Evolutionary conservation across 2,113 vertebrate species (phyloP).

Genomic region (Pelmatolapia mariae): DNA sequence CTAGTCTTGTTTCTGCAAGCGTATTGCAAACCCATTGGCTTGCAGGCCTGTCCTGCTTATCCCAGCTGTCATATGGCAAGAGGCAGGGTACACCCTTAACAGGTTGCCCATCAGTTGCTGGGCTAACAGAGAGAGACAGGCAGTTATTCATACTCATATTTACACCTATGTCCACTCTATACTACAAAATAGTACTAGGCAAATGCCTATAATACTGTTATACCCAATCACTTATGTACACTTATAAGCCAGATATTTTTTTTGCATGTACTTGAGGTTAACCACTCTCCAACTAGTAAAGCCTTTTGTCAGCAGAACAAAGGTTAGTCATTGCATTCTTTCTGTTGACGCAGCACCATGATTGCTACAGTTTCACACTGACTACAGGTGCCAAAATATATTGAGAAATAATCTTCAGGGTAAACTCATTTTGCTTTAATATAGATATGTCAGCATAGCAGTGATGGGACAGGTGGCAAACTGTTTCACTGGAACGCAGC

Average conservation of each 20-base stretch:
- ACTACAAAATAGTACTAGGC: background rate
- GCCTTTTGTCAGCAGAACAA: conserved; percentile 1
- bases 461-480: conserved; percentile 47
- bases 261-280: background rate
- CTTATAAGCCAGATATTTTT: background rate
- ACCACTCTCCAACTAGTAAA: background rate
- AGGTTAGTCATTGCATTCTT: background rate
- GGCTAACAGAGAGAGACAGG: background rate
- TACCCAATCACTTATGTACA: background rate
- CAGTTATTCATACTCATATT: background rate
- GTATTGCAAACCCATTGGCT: background rate
- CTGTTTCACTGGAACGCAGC: conserved; percentile 29
- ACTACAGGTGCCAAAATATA: conserved; percentile 17
- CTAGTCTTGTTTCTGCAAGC: background rate
- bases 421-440: conserved; percentile 26
- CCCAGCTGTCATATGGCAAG: background rate
- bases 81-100: background rate
- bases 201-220: background rate
- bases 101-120: background rate
- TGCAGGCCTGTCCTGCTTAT: background rate
- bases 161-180: background rate
- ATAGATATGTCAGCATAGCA: conserved; percentile 27
- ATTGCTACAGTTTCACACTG: conserved; percentile 7
- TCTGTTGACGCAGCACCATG: background rate
- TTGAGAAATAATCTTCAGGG: conserved; percentile 23